Evolutionary conservation across 2,888 invertebrate genomes (phyloP).

Genomic region (Lepidocyrtoides sp.): DNA sequence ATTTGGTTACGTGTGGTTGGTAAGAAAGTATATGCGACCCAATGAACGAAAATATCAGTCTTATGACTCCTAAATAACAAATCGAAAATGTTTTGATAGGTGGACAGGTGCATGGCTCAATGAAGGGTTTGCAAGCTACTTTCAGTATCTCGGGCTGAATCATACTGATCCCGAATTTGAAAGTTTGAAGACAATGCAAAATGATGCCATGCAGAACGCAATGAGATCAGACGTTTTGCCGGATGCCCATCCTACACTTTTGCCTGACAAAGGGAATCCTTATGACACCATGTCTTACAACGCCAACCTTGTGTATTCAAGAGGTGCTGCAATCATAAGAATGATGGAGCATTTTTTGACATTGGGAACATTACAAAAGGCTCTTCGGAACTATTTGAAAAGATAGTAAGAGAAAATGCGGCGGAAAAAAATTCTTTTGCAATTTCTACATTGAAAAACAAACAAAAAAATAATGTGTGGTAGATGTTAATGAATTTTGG

Average conservation of each 20-base stretch:
- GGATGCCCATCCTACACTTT: constrained; percentile 75
- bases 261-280: constrained; percentile 81
- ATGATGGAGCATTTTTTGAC: constrained; percentile 86
- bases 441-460: no score
- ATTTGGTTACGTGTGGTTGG: constrained; percentile 86
- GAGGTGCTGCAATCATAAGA: constrained; percentile 50
- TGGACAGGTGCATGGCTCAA: constrained; percentile 91
- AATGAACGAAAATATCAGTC: no score
- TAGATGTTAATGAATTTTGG: no score
- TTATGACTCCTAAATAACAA: constrained; percentile 87
- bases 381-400: constrained; percentile 84
- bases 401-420: constrained; percentile 81
- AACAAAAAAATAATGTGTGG: no score
- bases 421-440: no score
- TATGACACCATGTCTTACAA: constrained; percentile 81
- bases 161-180: constrained; percentile 85
- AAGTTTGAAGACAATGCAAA: constrained; percentile 74
- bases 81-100: constrained; percentile 88
- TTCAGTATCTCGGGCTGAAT: constrained; percentile 90
- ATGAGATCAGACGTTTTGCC: constrained; percentile 79
- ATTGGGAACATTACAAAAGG: constrained; percentile 87
- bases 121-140: constrained; percentile 91
- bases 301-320: constrained; percentile 67
- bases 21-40: constrained; percentile 81
- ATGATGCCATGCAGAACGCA: constrained; percentile 79